Base-by-base conservation (phyloP, 2,797 vertebrate genomes). In the Pantherophis vulpinus region DNA sequence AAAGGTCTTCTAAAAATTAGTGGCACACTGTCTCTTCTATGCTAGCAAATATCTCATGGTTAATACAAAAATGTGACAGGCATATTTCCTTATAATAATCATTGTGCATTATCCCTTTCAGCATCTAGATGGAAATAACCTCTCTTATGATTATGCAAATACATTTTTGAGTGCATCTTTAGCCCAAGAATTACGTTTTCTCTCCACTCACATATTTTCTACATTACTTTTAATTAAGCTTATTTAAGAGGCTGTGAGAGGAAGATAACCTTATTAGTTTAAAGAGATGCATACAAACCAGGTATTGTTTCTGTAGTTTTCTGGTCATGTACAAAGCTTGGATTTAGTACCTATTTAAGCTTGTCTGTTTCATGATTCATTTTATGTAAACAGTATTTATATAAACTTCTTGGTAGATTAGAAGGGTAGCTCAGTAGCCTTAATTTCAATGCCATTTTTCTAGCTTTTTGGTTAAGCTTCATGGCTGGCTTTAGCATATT, bases 361-460 rank as follows among this genome's bases (percentile, higher is more conserved):
- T 93, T 96, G 95, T 95, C 88, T 95, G n/a, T 97, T 97, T 95
- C 87, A 58, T 95, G 93, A 92, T 87, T 93, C 63, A 94, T 96
- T 97, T 97, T 96, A 97, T 97, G 96, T 97, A 97, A 96, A 97
- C 95, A 95, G 90, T 96, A 95, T 97, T 97, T 93, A 93, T 96
- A 96, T 95, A 97, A 96, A 97, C 92, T 96, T 95, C 88, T 96
- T 91, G 95, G 92, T 88, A 90, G 90, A 97, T 97, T 97, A 97
- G 95, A 96, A 87, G 94, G 58, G 51, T 93, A 95, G 86, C 95
- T 96, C 92, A 91, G 95, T 94, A 93, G 79, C 93, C 91, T 97
- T 96, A 94, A 97, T 97, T 97, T 95, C 87, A 93, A 90, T 95
- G 94, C 96, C 93, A 96, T 91, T 96, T 97, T 97, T 97, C 95